These are phyloP conservation scores for Enteromius trimaculatus DNA, from an alignment of 2,797 vertebrate genomes.

Conservation along the genomic window DNA sequence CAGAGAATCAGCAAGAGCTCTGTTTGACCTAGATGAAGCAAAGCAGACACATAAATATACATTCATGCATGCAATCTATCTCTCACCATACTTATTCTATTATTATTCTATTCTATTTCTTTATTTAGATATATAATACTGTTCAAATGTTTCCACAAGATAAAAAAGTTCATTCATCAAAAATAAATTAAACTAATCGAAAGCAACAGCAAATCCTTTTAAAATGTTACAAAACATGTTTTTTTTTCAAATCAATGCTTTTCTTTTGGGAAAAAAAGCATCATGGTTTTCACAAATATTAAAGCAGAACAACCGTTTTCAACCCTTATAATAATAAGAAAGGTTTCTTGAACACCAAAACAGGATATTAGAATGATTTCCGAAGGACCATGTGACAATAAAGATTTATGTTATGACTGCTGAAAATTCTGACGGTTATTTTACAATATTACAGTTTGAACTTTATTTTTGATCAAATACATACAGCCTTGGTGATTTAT, in stretches of 20 bases:
- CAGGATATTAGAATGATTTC: neutral
- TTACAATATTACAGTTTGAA: neutral
- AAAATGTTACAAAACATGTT: neutral
- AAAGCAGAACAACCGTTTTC: neutral
- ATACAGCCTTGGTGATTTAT: neutral
- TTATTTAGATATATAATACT: neutral
- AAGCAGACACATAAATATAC: neutral
- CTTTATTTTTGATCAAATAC: neutral
- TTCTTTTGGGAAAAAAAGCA: neutral
- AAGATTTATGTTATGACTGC: neutral
- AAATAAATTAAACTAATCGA: neutral
- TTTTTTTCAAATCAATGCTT: neutral
- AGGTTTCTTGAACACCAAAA: neutral
- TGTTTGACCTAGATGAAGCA: constrained; percentile 85
- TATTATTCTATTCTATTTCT: neutral
- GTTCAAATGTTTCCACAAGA: neutral
- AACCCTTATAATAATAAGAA: neutral
- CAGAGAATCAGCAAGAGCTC: constrained; percentile 89
- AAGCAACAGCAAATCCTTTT: neutral
- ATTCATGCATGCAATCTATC: neutral
- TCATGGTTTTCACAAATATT: neutral
- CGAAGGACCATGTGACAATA: neutral
- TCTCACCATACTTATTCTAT: neutral
- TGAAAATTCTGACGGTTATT: neutral
- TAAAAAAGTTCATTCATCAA: neutral